These are phyloP conservation scores for Oopsacas minuta DNA, from an alignment of 37 sponge, comb jelly and placozoan genomes.

Conservation along the genomic window DNA sequence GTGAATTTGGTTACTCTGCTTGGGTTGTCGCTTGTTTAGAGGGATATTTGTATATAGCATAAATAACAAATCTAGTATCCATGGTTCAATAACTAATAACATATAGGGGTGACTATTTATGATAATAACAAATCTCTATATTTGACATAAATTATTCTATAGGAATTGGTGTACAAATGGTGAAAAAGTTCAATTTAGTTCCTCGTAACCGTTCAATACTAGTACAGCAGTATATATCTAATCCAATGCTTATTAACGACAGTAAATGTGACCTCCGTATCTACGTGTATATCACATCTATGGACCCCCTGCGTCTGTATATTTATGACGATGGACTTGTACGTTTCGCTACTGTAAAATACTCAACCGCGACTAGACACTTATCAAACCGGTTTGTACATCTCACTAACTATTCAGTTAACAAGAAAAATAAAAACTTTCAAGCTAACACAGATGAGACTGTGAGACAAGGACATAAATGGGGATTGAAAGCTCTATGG, in stretches of 20 bases:
- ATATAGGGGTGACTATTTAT: too few species aligned
- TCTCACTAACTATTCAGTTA: constrained; percentile 79
- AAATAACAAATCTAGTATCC: too few species aligned
- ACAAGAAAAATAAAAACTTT: constrained; percentile 64
- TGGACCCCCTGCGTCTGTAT: constrained; percentile 83
- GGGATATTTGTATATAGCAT: too few species aligned
- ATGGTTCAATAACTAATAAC: too few species aligned
- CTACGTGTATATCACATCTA: constrained; percentile 78
- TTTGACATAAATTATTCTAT: too few species aligned
- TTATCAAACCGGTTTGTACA: constrained; percentile 76
- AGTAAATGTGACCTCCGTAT: constrained; percentile 92
- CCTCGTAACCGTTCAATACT: constrained; percentile 60
- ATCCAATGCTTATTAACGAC: constrained; percentile 77
- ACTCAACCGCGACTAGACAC: constrained; percentile 58
- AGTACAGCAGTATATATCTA: constrained; percentile 75
- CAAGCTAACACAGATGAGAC: constrained; percentile 66
- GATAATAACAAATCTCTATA: too few species aligned
- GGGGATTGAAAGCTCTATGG: constrained; percentile 29
- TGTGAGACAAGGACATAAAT: constrained; percentile 86
- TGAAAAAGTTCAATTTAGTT: constrained; percentile 62
- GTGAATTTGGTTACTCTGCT: too few species aligned
- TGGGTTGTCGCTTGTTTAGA: too few species aligned
- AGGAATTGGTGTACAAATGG: constrained; percentile 77
- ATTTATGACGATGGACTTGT: constrained; percentile 77
- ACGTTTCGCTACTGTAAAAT: constrained; percentile 86